A percentile compares a stretch with the other conserved stretches of the same genome.
Evolutionary conservation across 2,797 vertebrate species (phyloP).

Genomic region (Neosilurus hyrtlii): DNA sequence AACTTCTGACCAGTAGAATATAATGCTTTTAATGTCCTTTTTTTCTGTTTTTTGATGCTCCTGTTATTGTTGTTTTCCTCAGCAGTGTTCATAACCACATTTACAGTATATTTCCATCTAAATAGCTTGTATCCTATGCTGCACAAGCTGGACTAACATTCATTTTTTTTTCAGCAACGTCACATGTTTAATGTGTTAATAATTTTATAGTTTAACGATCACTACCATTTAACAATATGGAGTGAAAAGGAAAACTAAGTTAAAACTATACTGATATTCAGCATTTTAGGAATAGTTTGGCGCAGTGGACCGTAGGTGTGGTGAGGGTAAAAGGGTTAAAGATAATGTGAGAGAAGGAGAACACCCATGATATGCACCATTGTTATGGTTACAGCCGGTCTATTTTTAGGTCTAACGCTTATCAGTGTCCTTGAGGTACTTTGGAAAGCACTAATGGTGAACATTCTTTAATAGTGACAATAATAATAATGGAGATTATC

Average conservation of each 20-base stretch:
- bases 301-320: constrained; percentile 23
- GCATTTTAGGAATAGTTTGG: background rate
- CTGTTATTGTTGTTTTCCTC: background rate
- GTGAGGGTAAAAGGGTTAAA: constrained; percentile 44
- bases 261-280: background rate
- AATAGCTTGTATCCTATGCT: too few relatives aligned
- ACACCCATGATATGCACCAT: constrained; percentile 55
- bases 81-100: background rate
- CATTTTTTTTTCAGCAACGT: background rate
- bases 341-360: constrained; percentile 42
- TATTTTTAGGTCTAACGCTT: constrained; percentile 34
- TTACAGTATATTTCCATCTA: background rate
- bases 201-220: background rate
- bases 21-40: background rate
- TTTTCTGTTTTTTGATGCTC: background rate
- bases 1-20: background rate
- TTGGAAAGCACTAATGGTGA: constrained; percentile 3
- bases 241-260: background rate
- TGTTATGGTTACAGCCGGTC: constrained; percentile 45
- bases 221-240: background rate
- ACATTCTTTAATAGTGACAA: background rate
- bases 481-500: constrained; percentile 5
- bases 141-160: background rate
- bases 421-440: constrained; percentile 30
- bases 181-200: background rate